Evolutionary conservation across 1,140 invertebrate genomes (phyloP), one percentile per base, ranked within the genome.

Genomic region (Helicorthomorpha holstii): DNA sequence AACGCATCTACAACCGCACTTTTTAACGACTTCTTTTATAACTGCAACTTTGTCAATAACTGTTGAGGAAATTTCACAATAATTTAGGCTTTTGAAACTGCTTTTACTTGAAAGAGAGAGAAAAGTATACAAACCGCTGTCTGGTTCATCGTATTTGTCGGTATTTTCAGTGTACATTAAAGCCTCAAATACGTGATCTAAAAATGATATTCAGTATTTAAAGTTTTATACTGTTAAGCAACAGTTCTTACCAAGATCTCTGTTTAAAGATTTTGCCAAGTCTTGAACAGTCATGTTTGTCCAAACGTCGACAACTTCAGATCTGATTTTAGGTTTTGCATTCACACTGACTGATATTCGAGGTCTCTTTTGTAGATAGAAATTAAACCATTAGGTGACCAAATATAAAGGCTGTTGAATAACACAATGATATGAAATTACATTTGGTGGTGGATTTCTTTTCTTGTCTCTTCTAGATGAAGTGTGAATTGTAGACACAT

Each of bases 231-330:
- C 7, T 10, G 19, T 21, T 26, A 38, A 52, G 7, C 27, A 46
- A 22, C 26, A 46, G 21, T 41, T 51, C 51, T 54, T 64, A 75
- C 74, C 68, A 48, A 74, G 52, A 67, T 75, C 65, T 64, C 72
- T 76, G 21, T 72, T 61, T 14, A 80, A 53, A 1, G 74, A 68
- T 48, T 73, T 60, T 23, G 83, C 77, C 55, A 92, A 66, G 61
- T 91, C 79, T 44, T 61, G 53, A 0, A 89, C 75, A 12, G 79
- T 86, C 73, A 90, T 89, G 59, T 80, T 75, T 47, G 72, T 70
- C 85, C 85, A 90, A 52, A 88, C 68, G n/a, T n/a, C n/a, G n/a
- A n/a, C n/a, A n/a, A n/a, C n/a, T n/a, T n/a, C n/a, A n/a, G n/a
- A n/a, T n/a, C n/a, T n/a, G n/a, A n/a, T n/a, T n/a, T n/a, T n/a